Evolutionary conservation across 2,113 vertebrate species (phyloP).

Genomic region (Parus major): DNA sequence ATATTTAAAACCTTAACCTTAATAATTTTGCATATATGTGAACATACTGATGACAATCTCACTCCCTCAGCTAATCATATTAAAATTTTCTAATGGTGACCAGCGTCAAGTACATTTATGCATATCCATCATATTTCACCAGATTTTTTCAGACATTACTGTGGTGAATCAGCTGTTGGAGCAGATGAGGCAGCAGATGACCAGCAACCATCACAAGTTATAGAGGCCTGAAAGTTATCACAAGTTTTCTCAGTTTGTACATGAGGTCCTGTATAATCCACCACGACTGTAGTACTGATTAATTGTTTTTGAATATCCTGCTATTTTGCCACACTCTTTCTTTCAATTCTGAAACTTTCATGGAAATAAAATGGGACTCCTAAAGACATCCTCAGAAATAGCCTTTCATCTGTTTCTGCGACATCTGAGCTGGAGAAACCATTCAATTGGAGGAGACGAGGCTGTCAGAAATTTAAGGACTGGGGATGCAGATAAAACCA

Average conservation of each 20-base stretch:
- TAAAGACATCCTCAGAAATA: not conserved
- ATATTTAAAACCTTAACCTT: not conserved
- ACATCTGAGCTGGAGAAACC: not conserved
- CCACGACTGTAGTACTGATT: accelerated
- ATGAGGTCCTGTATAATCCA: not conserved
- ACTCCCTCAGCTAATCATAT: not conserved
- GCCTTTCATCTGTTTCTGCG: not conserved
- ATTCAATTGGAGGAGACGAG: not conserved
- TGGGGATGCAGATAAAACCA: not conserved
- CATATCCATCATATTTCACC: not conserved
- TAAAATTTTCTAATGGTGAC: not conserved
- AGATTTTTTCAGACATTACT: not conserved
- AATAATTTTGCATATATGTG: not conserved
- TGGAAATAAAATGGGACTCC: not conserved
- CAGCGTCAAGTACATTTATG: not conserved
- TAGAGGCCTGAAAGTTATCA: not conserved
- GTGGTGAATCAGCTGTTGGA: not conserved
- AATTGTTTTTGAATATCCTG: not conserved
- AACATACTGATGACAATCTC: not conserved
- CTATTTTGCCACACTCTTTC: not conserved
- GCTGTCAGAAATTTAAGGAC: not conserved
- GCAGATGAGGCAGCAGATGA: not conserved
- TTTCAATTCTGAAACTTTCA: not conserved
- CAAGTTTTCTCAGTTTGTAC: not conserved
- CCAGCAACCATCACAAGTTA: not conserved